Conservation (phyloP, 2,888 invertebrate genomes). For the Synergus japonicus region DNA sequence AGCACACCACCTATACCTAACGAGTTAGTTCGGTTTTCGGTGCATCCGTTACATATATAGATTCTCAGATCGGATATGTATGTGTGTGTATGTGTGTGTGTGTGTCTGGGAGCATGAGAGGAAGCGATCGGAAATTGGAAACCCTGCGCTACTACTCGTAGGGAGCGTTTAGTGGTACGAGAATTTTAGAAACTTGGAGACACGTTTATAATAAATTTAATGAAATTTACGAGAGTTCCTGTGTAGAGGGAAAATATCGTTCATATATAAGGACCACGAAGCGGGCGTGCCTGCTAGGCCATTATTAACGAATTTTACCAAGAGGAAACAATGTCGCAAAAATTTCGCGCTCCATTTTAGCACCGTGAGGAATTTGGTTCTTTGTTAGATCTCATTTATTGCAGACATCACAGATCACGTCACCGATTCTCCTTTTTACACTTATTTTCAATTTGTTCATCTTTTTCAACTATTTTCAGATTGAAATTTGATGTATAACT, state of each 20-base stretch:
- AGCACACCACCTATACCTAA: conserved; percentile 43
- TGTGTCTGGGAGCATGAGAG: conserved; percentile 46
- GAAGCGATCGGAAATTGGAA: conserved; percentile 69
- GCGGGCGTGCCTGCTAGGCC: not conserved
- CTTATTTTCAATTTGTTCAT: no score
- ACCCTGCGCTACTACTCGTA: conserved; percentile 52
- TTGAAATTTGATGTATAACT: not conserved
- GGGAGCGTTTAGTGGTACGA: conserved; percentile 57
- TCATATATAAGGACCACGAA: not conserved
- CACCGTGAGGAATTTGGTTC: not conserved
- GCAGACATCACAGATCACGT: not conserved
- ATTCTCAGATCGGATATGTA: not conserved
- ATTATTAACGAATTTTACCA: conserved; percentile 24
- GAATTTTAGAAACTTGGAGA: conserved; percentile 57
- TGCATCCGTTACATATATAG: conserved; percentile 13
- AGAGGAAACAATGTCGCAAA: conserved; percentile 6
- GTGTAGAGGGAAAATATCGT: conserved; percentile 8
- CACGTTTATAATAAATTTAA: conserved; percentile 37
- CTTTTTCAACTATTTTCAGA: no score
- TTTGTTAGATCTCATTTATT: not conserved
- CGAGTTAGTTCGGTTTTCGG: conserved; percentile 25
- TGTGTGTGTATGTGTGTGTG: no score
- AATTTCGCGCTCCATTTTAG: not conserved
- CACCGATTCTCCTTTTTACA: no score
- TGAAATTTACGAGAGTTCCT: conserved; percentile 25